Percentiles rank a stretch among this genome's conserved stretches.
Conservation (phyloP, 1,140 invertebrate species). For the Camponotus pennsylvanicus region DNA sequence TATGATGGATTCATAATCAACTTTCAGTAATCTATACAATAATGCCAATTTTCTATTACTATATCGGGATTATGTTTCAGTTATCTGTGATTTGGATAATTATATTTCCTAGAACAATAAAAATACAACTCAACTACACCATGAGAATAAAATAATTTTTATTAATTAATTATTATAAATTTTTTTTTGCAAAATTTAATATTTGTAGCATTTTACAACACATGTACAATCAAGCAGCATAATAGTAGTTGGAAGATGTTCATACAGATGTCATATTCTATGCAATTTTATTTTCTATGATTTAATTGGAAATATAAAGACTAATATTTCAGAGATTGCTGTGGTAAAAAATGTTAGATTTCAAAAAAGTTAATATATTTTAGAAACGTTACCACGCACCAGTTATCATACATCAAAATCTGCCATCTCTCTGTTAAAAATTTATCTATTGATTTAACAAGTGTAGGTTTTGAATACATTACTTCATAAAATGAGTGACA, state of each 20-base stretch:
- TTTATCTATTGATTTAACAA: slow-evolving; percentile 1
- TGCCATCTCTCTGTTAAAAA: neutral
- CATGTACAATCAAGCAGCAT: slow-evolving; percentile 32
- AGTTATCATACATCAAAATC: neutral
- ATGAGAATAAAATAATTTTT: slow-evolving; percentile 52
- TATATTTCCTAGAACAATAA: slow-evolving; percentile 59
- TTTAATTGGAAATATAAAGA: slow-evolving; percentile 23
- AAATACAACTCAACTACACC: slow-evolving; percentile 52
- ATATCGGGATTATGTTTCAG: slow-evolving; percentile 51
- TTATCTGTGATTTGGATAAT: slow-evolving; percentile 69
- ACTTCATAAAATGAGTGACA: slow-evolving; percentile 25
- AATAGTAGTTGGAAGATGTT: neutral
- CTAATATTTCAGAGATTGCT: slow-evolving; percentile 4
- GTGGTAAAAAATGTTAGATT: neutral
- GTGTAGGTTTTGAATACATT: slow-evolving; percentile 36
- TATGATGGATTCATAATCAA: slow-evolving; percentile 59
- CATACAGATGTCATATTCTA: neutral
- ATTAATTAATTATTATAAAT: slow-evolving; percentile 16
- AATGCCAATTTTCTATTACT: slow-evolving; percentile 71
- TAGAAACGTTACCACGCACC: neutral
- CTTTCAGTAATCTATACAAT: slow-evolving; percentile 61
- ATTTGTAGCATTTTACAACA: slow-evolving; percentile 26
- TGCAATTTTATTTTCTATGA: slow-evolving; percentile 32
- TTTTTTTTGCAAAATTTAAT: slow-evolving; percentile 43
- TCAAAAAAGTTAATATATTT: neutral